Conservation (phyloP, 2,888 invertebrate species). For the Acanthosepion lycidas region DNA sequence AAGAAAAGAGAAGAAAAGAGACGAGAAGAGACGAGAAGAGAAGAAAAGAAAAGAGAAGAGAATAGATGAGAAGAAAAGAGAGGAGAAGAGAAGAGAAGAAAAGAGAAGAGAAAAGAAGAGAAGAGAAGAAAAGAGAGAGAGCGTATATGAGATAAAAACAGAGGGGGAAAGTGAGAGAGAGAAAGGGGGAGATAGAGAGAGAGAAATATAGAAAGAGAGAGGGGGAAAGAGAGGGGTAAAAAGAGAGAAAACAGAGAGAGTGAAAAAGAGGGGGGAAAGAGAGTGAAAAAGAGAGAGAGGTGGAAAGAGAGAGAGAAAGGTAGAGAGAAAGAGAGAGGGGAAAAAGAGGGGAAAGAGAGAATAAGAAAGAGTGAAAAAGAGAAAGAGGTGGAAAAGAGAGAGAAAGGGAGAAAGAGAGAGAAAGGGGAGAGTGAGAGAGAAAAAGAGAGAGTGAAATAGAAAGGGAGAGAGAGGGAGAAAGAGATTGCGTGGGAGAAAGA, state of each 20-base stretch:
- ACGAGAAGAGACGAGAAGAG: too few relatives aligned
- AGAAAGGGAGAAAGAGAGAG: background rate
- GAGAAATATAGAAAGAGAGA: background rate
- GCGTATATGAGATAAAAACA: background rate
- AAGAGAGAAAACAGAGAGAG: background rate
- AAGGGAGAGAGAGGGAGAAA: background rate
- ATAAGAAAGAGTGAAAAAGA: background rate
- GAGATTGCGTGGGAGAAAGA: background rate
- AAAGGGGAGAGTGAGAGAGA: fast-evolving
- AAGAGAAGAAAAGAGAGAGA: background rate
- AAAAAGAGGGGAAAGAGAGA: background rate
- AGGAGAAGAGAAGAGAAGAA: too few relatives aligned
- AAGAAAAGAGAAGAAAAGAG: too few relatives aligned
- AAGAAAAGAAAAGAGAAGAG: too few relatives aligned
- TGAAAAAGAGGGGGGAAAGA: fast-evolving
- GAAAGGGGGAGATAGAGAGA: too few relatives aligned
- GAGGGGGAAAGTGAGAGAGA: too few relatives aligned
- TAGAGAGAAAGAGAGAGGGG: fast-evolving
- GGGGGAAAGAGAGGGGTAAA: background rate
- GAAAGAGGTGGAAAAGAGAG: background rate
- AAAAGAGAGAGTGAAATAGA: background rate
- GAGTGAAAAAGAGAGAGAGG: background rate
- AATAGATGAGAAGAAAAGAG: too few relatives aligned
- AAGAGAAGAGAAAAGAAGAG: background rate
- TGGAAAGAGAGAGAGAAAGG: background rate